Percentiles rank a stretch among this genome's conserved stretches.
These are phyloP conservation scores for Seira musarum DNA, from an alignment of 2,888 invertebrate genomes.

Conservation along the genomic window DNA sequence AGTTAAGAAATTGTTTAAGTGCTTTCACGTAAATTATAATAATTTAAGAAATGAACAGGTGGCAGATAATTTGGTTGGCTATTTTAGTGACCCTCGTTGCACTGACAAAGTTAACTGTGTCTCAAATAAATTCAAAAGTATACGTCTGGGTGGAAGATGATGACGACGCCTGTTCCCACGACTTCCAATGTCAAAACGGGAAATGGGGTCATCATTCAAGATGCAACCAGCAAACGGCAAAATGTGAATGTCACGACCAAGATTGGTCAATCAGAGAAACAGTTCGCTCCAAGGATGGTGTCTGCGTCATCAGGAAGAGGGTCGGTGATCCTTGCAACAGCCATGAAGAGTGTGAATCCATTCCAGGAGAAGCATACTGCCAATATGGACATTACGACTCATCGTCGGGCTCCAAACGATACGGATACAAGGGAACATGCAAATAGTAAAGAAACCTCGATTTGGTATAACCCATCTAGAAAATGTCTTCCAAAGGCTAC, in stretches of 20 bases:
- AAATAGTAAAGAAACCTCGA: slow-evolving; percentile 28
- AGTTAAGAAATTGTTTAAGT: too few relatives aligned
- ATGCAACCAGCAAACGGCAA: slow-evolving; percentile 28
- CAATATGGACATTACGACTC: background rate
- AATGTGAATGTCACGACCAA: too few relatives aligned
- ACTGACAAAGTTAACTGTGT: background rate
- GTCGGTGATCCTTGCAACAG: slow-evolving; percentile 38
- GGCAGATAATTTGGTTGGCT: slow-evolving; percentile 1
- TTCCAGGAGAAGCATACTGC: slow-evolving; percentile 44
- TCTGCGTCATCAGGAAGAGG: slow-evolving; percentile 30
- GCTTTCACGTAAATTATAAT: background rate
- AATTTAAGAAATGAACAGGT: slow-evolving; percentile 18
- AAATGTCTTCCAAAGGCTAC: slow-evolving; percentile 39
- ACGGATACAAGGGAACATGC: slow-evolving; percentile 29
- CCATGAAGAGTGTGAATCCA: too few relatives aligned
- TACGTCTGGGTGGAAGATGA: slow-evolving; percentile 19
- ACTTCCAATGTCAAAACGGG: slow-evolving; percentile 53
- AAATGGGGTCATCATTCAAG: slow-evolving; percentile 34
- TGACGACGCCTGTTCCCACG: slow-evolving; percentile 33
- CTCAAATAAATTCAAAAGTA: slow-evolving; percentile 12
- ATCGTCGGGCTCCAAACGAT: slow-evolving; percentile 10
- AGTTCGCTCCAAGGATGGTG: background rate
- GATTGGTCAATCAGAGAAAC: too few relatives aligned
- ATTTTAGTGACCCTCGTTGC: background rate
- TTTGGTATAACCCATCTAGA: slow-evolving; percentile 16